phyloP scores from a whole-genome alignment of 2,113 vertebrate species.

The Camelus dromedarius region DNA sequence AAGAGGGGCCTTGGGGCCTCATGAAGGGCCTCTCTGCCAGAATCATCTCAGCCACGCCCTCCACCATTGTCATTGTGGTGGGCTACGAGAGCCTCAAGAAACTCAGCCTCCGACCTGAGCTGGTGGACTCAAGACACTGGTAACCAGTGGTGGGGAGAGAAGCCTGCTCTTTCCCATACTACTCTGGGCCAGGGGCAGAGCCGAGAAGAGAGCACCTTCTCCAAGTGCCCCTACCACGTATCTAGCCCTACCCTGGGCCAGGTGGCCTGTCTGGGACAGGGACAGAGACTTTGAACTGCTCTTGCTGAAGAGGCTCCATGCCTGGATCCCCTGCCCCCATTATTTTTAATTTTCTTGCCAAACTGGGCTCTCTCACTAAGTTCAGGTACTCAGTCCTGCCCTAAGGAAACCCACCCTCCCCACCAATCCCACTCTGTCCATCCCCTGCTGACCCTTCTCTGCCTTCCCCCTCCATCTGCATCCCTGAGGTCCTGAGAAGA shows the following conservation, averaged over 20 bases:
- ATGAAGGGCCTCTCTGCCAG: slow-evolving; percentile 97
- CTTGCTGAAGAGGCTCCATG: neutral
- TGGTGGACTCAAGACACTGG: slow-evolving; percentile 95
- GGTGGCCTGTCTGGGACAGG: neutral
- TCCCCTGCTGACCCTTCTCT: neutral
- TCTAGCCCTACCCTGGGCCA: neutral
- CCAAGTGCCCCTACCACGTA: neutral
- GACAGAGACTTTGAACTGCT: slow-evolving; percentile 43
- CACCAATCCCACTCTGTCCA: neutral
- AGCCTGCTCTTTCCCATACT: neutral
- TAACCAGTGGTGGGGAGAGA: slow-evolving; percentile 81
- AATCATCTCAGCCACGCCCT: slow-evolving; percentile 95
- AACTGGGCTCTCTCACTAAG: slow-evolving; percentile 33
- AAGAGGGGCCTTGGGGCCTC: slow-evolving; percentile 94
- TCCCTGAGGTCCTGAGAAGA: neutral
- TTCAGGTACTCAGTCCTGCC: neutral
- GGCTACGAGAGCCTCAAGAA: slow-evolving; percentile 98
- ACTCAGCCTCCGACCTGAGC: slow-evolving; percentile 94
- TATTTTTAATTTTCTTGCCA: slow-evolving; percentile 37
- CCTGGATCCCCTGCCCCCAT: slow-evolving; percentile 14
- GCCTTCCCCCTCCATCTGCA: neutral
- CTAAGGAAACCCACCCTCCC: neutral
- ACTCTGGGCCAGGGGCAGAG: neutral
- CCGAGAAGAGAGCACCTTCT: neutral
- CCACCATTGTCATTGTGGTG: slow-evolving; percentile 96